Base-by-base conservation (phyloP, 2,797 vertebrate species). In the Decapterus maruadsi region DNA sequence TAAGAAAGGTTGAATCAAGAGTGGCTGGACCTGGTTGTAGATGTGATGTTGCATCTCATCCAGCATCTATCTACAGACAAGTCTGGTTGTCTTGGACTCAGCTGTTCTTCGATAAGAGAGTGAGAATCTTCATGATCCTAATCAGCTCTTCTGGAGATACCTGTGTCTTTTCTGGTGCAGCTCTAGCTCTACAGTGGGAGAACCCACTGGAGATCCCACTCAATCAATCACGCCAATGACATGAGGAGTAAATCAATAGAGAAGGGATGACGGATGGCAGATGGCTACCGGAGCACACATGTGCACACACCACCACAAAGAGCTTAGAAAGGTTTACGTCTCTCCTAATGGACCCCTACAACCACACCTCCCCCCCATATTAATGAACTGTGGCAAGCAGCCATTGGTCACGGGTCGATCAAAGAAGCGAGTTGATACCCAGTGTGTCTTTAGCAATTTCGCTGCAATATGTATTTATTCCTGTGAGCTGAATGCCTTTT, bases 161-260 rank as follows among this genome's bases (percentile, higher is more conserved):
- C 26, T 26, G 26, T 26, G 26, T 3, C 26, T 36, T 36, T 36
- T 36, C 34, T 36, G 34, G 34, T 36, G 8, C 2, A 36, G 34
- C 34, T 36, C 6, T 8, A 36, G 34, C 34, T 36, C 34, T 36
- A 36, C 7, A 8, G 34, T 36, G 7, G 55, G 16, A 66, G 12
- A 38, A 13, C 8, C 19, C 8, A 36, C 50, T 38, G 19, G 46
- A 69, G 51, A 56, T 64, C 51, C 26, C 29, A 68, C 51, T 84
- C 72, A 80, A 81, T 89, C 85, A 83, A 55, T 73, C 66, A 69
- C 57, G 59, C 26, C 68, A 55, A 11, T 75, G 53, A 73, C 85
- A 87, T 67, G 56, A 72, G 17, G 46, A 65, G 65, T 57, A 78
- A 90, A 94, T 94, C 90, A 90, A 82, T 90, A 61, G 38, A 38